Base-by-base conservation (phyloP, 2,888 invertebrate species). In the Escarpia spicata region DNA sequence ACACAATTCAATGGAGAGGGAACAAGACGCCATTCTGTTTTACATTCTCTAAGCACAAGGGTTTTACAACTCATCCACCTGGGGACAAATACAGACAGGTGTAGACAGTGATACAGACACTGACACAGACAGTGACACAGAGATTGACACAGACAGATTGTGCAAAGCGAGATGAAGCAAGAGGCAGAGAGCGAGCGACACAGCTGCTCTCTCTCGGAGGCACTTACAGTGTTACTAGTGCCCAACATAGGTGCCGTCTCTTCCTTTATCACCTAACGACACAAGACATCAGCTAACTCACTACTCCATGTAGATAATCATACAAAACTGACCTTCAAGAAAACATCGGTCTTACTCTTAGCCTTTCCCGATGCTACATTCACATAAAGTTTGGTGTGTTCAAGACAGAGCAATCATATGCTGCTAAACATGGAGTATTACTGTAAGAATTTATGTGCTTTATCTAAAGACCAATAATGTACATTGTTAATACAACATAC, bases 171-270 rank as follows among this genome's bases (percentile, higher is more conserved):
- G 26, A 75, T 15, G 75, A 26, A 75, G 75, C 75, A 15, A 75
- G n/a, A 75, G 19, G 75, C 75, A 75, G 75, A 75, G 26, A 26
- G n/a, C 15, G 75, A 26, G 60, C 52, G 60, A 26, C 60, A 60
- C 60, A 26, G 75, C 6, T 75, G 19, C 75, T 75, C 6, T 52
- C 75, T 60, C 75, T 75, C 26, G 19, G 6, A 26, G 75, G 75
- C 75, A 75, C 75, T 75, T 75, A 75, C 75, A 75, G 75, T 75
- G 75, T 75, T 75, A 75, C 75, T 75, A 75, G 75, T 75, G n/a
- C 75, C n/a, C 75, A 75, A 75, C 75, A 75, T 75, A 75, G 75
- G 75, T 6, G 75, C 75, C 4, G 75, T 75, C 75, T 75, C 75
- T 26, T 75, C 75, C 75, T 75, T 75, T 75, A 75, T 75, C 26